Conservation (phyloP, 2,797 vertebrate genomes). For the Syndactyla subalaris region DNA sequence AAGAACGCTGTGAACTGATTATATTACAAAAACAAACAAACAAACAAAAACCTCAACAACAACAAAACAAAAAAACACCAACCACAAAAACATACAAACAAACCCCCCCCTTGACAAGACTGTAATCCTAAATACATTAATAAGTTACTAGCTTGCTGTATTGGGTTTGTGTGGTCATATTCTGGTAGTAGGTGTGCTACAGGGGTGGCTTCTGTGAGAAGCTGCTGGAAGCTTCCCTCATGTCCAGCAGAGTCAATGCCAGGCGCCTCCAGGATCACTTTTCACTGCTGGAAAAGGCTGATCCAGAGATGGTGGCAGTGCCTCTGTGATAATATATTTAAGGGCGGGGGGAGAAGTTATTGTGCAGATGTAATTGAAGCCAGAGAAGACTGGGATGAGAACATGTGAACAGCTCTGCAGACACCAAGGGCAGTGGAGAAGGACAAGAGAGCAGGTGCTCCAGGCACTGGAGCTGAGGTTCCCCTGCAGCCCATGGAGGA, state of each 20-base stretch:
- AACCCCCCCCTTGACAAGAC: rapidly evolving
- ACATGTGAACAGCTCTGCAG: background rate
- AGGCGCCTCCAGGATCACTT: background rate
- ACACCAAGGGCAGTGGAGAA: background rate
- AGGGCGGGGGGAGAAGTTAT: background rate
- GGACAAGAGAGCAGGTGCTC: background rate
- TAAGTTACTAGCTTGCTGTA: rapidly evolving
- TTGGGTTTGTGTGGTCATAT: background rate
- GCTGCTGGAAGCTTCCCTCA: background rate
- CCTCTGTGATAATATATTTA: background rate
- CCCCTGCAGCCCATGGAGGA: background rate
- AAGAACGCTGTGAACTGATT: background rate
- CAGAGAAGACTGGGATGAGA: background rate
- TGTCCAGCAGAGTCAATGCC: background rate
- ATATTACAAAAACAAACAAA: background rate
- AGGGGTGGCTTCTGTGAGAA: background rate
- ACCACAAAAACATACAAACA: background rate
- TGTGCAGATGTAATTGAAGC: background rate
- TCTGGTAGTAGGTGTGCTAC: background rate
- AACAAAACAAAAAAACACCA: background rate
- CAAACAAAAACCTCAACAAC: background rate
- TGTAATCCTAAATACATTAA: background rate
- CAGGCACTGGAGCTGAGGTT: background rate
- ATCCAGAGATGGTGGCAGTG: background rate
- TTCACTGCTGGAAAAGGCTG: background rate